Evolutionary conservation across 2,797 vertebrate species (phyloP).

Genomic region (Apodemus agrarius): DNA sequence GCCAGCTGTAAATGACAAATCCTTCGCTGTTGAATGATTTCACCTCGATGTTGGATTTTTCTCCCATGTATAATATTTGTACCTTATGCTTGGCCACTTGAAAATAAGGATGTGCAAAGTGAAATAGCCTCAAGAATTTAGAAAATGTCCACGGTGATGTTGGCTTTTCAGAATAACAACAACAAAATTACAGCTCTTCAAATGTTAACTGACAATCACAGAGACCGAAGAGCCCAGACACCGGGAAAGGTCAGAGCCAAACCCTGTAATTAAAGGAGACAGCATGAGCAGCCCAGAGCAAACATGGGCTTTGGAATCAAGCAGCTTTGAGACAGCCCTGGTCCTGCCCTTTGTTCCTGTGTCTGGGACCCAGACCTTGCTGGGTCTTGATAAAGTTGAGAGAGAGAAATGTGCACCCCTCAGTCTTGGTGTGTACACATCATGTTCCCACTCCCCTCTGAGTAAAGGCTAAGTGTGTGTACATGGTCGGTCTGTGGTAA

Average conservation of each 20-base stretch:
- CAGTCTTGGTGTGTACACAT: rapidly evolving
- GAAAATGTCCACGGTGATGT: not conserved
- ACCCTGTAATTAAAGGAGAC: constrained; percentile 30
- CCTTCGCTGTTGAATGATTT: not conserved
- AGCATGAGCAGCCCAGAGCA: not conserved
- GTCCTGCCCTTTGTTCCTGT: not conserved
- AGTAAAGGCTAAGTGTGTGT: not conserved
- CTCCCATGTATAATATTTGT: not conserved
- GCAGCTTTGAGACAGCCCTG: not conserved
- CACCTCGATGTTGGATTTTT: not conserved
- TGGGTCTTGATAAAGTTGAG: not conserved
- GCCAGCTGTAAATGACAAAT: not conserved
- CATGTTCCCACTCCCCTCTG: not conserved
- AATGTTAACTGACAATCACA: constrained; percentile 36
- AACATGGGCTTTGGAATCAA: not conserved
- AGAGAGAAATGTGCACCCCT: not conserved
- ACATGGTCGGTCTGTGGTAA: not conserved
- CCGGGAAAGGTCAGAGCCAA: not conserved
- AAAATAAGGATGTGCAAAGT: not conserved
- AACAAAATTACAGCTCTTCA: not conserved
- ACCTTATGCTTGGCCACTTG: not conserved
- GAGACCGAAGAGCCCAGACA: not conserved
- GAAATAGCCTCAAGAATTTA: not conserved
- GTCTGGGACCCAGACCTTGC: not conserved
- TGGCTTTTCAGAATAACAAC: constrained; percentile 20